Evolutionary conservation across 1,140 invertebrate species (phyloP), one percentile per base, ranked within the genome.

Genomic region (Lethrus apterus): DNA sequence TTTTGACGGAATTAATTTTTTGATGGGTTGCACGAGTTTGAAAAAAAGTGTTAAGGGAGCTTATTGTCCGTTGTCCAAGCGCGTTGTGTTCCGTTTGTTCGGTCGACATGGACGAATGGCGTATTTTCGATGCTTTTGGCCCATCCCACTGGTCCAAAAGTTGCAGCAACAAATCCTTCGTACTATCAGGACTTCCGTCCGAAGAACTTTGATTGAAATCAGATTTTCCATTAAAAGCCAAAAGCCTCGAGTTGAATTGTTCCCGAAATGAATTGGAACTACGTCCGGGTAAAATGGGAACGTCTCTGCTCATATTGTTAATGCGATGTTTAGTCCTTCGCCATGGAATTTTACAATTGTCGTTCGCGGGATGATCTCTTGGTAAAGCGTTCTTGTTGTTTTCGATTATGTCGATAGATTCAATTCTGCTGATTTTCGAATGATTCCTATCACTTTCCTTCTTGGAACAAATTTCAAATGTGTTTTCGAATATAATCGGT

Each of bases 111-210:
- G 75, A 76, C 43, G 73, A 69, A 56, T 77, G 74, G 57, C 75
- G 62, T 5, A 67, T 66, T 33, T 53, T 56, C 2, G 65, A 66
- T 56, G 66, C 65, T 13, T 67, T 63, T 48, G 45, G 48, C 24
- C 68, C 69, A 48, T 81, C 79, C 79, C 81, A 85, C 62, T 84
- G 81, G 44, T 82, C 80, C 21, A 87, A 60, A 30, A 87, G 64
- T 63, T 83, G 78, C 13, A 86, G 58, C 19, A 87, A 60, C 13
- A 85, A 69, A 60, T 86, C 79, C 64, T 86, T 84, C 7, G 81
- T 81, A 49, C 77, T 80, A 47, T 76, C 77, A 4, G 75, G 75
- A 18, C 75, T 77, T 43, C 68, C 68, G 19, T 36, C 31, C 7
- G 33, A 36, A 14, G 24, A 14, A 11, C 14, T 38, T 21, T 21